Base-by-base conservation (phyloP, 2,888 invertebrate genomes). In the Drosophila rellima region DNA sequence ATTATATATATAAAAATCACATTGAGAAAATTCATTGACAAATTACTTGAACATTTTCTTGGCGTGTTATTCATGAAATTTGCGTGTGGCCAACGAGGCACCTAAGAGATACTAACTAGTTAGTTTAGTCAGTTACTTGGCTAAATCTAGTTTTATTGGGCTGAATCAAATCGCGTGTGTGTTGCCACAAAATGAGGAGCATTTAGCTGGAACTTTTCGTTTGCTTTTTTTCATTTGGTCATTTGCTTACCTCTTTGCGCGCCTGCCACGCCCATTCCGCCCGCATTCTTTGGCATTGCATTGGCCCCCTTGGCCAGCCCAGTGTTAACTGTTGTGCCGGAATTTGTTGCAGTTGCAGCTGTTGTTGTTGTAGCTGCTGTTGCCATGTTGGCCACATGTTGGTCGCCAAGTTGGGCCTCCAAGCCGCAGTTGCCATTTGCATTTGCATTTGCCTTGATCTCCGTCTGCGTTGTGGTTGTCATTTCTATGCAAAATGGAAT, bases 381-480 rank as follows among this genome's bases (percentile, higher is more conserved):
- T 59, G 66, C 33, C 39, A 61, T 59, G 61, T 47, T 50, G 35
- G 54, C 13, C 40, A 60, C 57, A 44, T 55, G 44, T 13, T 55
- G 35, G 18, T 31, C 63, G 35, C 50, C 56, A n/a, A n/a, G n/a
- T n/a, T n/a, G n/a, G 11, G 39, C 40, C 15, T 40, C 54, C 29
- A 55, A 29, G 50, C 37, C 67, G 35, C 40, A 40, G 17, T 33
- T 71, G 29, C 70, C 77, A 56, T 72, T 83, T 44, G 64, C 48
- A 56, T 66, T 71, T 26, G 69, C 77, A 56, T 72, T 83, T 44
- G 64, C 48, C 52, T 66, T 77, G 63, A 72, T 68, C 76, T 88
- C 87, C 78, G 64, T 51, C 71, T 88, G 87, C 66, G 64, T 80
- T 65, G 78, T 77, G 57, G 87, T 83, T 78, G 87, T 86, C 89